phyloP scores from a whole-genome alignment of 2,888 invertebrate species.

The Drosophila affinis region DNA sequence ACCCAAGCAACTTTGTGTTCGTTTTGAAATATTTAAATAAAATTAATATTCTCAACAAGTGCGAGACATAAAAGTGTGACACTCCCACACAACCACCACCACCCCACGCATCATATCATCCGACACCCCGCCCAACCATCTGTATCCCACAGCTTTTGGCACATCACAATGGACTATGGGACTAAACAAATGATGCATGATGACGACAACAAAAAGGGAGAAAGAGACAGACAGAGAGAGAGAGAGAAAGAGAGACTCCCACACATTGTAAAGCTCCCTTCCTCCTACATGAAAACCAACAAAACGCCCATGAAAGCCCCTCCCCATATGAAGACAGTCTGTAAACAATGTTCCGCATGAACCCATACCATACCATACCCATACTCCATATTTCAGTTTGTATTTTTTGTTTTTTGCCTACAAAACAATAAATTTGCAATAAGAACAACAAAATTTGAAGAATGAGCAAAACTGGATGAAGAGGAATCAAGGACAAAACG shows the following conservation, averaged over 20 bases:
- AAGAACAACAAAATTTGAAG: slow-evolving; percentile 54
- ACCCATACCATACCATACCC: background rate
- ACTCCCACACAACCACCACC: slow-evolving; percentile 23
- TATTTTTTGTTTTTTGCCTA: slow-evolving; percentile 41
- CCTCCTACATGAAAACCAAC: slow-evolving; percentile 33
- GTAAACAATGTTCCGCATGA: slow-evolving; percentile 50
- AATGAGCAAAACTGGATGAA: slow-evolving; percentile 49
- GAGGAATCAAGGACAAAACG: slow-evolving; percentile 10
- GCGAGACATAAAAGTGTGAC: slow-evolving; percentile 64
- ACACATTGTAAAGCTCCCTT: slow-evolving; percentile 29
- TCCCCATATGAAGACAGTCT: slow-evolving; percentile 29
- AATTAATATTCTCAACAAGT: slow-evolving; percentile 78
- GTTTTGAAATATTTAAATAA: slow-evolving; percentile 69
- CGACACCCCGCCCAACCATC: slow-evolving; percentile 8
- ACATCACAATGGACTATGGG: slow-evolving; percentile 71
- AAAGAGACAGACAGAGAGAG: background rate
- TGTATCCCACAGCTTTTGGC: slow-evolving; percentile 41
- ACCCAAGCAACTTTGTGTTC: slow-evolving; percentile 38
- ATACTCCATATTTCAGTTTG: slow-evolving; percentile 6
- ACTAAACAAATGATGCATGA: slow-evolving; percentile 76
- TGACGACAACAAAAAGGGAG: slow-evolving; percentile 48
- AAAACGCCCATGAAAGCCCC: slow-evolving; percentile 23
- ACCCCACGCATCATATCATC: slow-evolving; percentile 27
- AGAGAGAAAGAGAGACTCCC: slow-evolving; percentile 19
- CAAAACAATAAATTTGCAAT: slow-evolving; percentile 50